Evolutionary conservation across 2,797 vertebrate species (phyloP).

Genomic region (Pyrocephalus nanus): DNA sequence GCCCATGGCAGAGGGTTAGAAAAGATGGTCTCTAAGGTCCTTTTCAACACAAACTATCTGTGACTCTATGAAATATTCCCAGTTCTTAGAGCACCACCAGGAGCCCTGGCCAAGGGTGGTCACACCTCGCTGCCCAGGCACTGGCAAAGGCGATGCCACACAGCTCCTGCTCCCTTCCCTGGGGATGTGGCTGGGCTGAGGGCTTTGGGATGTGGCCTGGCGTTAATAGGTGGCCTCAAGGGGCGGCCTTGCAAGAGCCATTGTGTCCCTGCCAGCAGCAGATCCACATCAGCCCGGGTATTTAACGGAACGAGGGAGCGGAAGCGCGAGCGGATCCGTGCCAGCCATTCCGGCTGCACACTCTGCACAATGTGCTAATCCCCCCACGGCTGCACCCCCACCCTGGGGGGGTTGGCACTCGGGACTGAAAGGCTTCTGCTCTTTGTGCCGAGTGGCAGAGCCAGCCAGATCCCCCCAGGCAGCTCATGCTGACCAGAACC

Average conservation of each 20-base stretch:
- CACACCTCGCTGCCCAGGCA: fast-evolving
- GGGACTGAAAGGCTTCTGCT: background rate
- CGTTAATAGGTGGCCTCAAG: background rate
- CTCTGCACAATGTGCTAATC: background rate
- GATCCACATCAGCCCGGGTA: background rate
- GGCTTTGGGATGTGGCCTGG: background rate
- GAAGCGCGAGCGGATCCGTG: background rate
- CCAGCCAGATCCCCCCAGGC: fast-evolving
- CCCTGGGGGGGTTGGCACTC: background rate
- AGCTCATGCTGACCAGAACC: background rate
- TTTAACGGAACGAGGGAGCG: background rate
- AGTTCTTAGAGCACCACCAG: background rate
- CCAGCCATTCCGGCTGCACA: background rate
- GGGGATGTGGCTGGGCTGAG: background rate
- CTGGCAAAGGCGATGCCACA: fast-evolving
- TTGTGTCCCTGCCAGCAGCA: background rate
- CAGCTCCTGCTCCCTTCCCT: background rate
- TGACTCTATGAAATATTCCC: background rate
- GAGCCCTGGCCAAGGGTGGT: background rate
- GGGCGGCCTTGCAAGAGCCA: fast-evolving
- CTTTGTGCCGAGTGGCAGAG: background rate
- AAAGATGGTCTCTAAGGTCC: background rate
- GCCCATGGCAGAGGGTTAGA: background rate
- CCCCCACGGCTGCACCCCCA: background rate
- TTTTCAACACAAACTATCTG: background rate